Evolutionary conservation across 2,113 vertebrate species (phyloP).

Genomic region (Pachyramphus minor): DNA sequence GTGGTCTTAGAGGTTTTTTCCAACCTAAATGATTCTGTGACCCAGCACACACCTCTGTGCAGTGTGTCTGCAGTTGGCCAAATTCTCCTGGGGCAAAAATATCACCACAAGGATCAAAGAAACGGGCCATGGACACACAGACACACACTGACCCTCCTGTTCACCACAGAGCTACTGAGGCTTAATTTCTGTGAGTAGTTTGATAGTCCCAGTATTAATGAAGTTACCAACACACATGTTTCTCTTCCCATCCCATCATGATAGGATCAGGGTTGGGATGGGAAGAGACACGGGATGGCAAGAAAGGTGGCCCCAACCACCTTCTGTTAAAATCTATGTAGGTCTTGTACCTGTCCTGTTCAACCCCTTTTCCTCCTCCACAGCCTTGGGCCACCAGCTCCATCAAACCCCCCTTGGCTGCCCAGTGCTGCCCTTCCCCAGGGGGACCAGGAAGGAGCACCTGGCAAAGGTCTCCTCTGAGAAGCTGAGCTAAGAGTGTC

Average conservation of each 20-base stretch:
- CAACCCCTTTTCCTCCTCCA: background rate
- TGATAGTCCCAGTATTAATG: background rate
- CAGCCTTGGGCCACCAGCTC: background rate
- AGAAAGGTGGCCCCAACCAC: background rate
- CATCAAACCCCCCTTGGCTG: rapidly evolving
- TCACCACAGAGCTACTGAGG: background rate
- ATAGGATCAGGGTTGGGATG: background rate
- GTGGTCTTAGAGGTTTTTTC: background rate
- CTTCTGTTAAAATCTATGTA: background rate
- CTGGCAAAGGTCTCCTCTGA: background rate
- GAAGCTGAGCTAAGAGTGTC: rapidly evolving
- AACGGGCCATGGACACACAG: rapidly evolving
- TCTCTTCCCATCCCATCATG: background rate
- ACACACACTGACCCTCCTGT: background rate
- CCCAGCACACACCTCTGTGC: rapidly evolving
- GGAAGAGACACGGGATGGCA: background rate
- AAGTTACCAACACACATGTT: background rate
- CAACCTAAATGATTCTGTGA: background rate
- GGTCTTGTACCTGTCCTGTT: background rate
- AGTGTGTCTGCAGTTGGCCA: rapidly evolving
- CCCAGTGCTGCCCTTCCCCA: background rate
- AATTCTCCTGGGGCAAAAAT: background rate
- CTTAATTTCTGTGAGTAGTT: background rate
- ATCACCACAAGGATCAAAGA: rapidly evolving
- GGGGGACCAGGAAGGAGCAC: rapidly evolving